A percentile compares a stretch with the other conserved stretches of the same genome.
Evolutionary conservation across 2,888 invertebrate genomes (phyloP).

Genomic region (Watsonalla binaria): DNA sequence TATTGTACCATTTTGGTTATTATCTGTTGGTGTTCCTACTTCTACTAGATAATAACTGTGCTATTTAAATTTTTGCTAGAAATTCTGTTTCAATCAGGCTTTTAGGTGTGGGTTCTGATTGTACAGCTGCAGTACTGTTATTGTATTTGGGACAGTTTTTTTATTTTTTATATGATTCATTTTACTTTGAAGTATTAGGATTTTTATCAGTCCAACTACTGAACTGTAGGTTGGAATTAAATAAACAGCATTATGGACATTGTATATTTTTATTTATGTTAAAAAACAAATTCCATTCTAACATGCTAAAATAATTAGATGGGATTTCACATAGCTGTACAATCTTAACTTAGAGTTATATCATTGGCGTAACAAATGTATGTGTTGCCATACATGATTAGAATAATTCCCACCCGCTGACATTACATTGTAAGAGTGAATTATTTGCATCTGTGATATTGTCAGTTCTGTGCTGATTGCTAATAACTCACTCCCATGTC

Average conservation of each 20-base stretch:
- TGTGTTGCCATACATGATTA: conserved; percentile 4
- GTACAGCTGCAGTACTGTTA: no score
- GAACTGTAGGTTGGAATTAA: no score
- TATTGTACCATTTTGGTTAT: no score
- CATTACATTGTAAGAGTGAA: conserved; percentile 32
- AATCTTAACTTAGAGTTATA: conserved; percentile 13
- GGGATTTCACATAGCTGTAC: conserved; percentile 11
- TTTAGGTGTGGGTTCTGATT: no score
- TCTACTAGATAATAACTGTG: no score
- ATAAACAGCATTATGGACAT: neutral
- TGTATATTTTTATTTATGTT: neutral
- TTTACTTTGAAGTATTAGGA: no score
- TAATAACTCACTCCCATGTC: conserved; percentile 47
- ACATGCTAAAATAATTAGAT: neutral
- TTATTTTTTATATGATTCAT: no score
- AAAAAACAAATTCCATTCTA: neutral
- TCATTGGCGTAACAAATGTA: conserved; percentile 11
- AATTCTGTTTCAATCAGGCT: no score
- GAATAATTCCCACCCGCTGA: conserved; percentile 13
- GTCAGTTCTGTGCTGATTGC: conserved; percentile 64
- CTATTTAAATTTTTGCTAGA: no score
- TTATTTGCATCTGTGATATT: conserved; percentile 74
- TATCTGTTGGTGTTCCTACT: no score
- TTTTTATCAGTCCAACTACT: no score
- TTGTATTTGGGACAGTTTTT: no score